Evolutionary conservation across 2,888 invertebrate species (phyloP), one percentile per base, ranked within the genome.

Genomic region (Amblyjoppa fuscipennis): DNA sequence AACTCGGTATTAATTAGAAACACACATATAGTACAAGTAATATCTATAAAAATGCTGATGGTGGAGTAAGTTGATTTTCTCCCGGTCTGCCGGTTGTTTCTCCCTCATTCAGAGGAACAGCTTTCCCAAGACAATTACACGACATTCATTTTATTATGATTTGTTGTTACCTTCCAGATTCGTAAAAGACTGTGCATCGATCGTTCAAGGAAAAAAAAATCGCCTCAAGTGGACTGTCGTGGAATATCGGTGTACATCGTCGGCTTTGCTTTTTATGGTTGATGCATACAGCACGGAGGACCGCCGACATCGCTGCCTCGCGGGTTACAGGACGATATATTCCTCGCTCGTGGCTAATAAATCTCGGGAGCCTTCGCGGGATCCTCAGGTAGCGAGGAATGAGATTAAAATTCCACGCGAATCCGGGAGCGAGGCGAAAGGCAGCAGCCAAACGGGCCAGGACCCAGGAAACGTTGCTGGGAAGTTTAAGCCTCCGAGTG

Each of bases 361-460:
- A 89, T 89, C 87, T 86, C 75, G 41, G 74, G 78, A 77, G 76
- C 75, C 77, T 68, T 75, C 77, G 81, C 81, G 80, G 59, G 78
- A 82, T 75, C 75, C 79, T 82, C 85, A 85, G 85, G 85, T 84
- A 75, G 51, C 70, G 75, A 82, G 85, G 85, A 85, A 85, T 85
- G 81, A 87, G 88, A 89, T 90, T 87, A 87, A 90, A 90, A 90
- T 87, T 88, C 85, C 84, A 77, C 71, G 88, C 86, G 84, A 87
- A 85, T 71, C 75, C 87, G 83, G 34, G 78, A 71, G 73, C 59
- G 45, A 45, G 71, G 76, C 77, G 84, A 75, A 79, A 78, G 75
- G 56, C 81, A 78, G 74, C 81, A 79, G 66, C 38, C 77, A 28
- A 68, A 77, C 77, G 77, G 77, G 66, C 31, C 61, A 64, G 81